These are phyloP conservation scores for Epirrhoe tristata DNA, from an alignment of 2,888 invertebrate genomes.

Conservation along the genomic window DNA sequence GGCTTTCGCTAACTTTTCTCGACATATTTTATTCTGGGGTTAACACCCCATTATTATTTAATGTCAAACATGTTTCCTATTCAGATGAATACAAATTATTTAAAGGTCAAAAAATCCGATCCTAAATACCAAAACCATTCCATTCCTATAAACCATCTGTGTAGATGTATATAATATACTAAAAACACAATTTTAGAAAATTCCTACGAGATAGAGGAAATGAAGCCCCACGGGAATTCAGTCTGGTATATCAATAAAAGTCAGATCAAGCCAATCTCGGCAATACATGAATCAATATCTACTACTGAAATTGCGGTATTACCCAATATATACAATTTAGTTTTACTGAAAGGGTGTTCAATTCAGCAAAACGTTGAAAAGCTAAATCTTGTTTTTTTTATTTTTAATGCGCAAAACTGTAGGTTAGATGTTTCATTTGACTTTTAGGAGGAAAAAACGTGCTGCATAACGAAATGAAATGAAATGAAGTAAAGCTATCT, in stretches of 20 bases:
- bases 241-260: neutral
- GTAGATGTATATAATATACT: neutral
- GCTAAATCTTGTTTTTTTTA: too few relatives aligned
- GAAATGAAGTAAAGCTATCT: too few relatives aligned
- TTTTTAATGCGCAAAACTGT: too few relatives aligned
- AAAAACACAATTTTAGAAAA: neutral
- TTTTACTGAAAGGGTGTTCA: neutral
- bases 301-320: neutral
- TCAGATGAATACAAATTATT: too few relatives aligned
- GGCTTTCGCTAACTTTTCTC: neutral
- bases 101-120: too few relatives aligned
- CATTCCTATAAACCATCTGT: neutral
- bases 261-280: neutral
- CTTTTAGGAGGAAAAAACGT: too few relatives aligned
- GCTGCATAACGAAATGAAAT: too few relatives aligned
- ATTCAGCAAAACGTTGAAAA: neutral
- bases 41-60: too few relatives aligned
- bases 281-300: neutral
- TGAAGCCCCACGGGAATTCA: neutral
- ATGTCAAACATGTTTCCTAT: too few relatives aligned
- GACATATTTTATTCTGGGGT: too few relatives aligned
- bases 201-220: neutral
- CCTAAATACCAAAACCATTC: too few relatives aligned
- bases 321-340: neutral
- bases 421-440: too few relatives aligned